Evolutionary conservation across 2,113 vertebrate species (phyloP).

Genomic region (Acanthochromis polyacanthus): DNA sequence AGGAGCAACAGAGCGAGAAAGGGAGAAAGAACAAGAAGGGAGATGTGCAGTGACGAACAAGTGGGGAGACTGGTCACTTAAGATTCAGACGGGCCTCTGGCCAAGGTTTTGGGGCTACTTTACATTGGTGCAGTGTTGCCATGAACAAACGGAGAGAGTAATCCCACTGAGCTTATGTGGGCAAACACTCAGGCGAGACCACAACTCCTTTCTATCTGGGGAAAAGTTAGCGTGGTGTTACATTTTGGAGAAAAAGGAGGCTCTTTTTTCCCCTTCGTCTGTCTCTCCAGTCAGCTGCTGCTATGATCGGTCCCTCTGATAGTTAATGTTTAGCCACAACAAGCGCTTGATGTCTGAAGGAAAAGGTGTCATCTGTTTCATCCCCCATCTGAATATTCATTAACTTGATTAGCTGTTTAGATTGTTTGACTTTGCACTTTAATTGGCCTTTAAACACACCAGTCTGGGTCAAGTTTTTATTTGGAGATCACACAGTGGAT

Average conservation of each 20-base stretch:
- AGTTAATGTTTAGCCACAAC: constrained; percentile 72
- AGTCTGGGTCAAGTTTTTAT: constrained; percentile 6
- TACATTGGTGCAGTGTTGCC: constrained; percentile 84
- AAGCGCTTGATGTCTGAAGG: constrained; percentile 39
- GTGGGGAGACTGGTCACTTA: constrained; percentile 78
- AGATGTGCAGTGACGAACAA: constrained; percentile 66
- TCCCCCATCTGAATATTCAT: constrained; percentile 40
- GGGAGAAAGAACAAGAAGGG: constrained; percentile 29
- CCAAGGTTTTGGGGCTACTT: constrained; percentile 83
- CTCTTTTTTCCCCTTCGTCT: constrained; percentile 38
- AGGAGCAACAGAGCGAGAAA: constrained; percentile 23
- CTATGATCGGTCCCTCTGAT: constrained; percentile 34
- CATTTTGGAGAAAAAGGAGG: constrained; percentile 17
- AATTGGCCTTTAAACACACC: constrained; percentile 18
- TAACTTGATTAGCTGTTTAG: constrained; percentile 44
- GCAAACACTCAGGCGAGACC: constrained; percentile 71
- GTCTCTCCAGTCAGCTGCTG: constrained; percentile 19
- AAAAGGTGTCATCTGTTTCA: constrained; percentile 38
- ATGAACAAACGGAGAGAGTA: constrained; percentile 72
- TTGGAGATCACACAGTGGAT: constrained; percentile 1
- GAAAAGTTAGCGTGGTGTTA: constrained; percentile 39
- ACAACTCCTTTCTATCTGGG: constrained; percentile 44
- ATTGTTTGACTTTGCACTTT: constrained; percentile 36
- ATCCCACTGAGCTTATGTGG: constrained; percentile 72
- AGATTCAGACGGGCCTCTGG: constrained; percentile 80